phyloP scores from a whole-genome alignment of 1,140 invertebrate genomes.

The Aphelinus certus region DNA sequence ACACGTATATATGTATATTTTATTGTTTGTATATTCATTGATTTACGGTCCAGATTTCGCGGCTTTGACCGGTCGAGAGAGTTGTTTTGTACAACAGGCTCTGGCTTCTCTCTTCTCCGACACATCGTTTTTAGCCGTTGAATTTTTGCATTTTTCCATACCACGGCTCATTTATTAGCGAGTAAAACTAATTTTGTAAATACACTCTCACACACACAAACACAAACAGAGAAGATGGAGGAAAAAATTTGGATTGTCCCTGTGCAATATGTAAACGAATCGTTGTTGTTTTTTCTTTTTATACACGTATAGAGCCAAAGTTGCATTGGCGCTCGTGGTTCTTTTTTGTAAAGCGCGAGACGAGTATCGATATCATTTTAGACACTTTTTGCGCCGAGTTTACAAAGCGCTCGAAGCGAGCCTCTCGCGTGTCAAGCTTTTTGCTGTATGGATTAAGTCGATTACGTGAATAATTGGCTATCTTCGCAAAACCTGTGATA shows the following conservation, averaged over 20 bases:
- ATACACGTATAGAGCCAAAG: neutral
- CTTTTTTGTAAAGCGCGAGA: conserved; percentile 5
- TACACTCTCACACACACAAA: neutral
- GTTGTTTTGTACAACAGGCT: too few relatives aligned
- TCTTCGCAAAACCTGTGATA: conserved; percentile 33
- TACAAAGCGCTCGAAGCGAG: neutral
- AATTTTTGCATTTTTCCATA: conserved; percentile 27
- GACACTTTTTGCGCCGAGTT: neutral
- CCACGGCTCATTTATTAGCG: conserved; percentile 2
- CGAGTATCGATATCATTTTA: neutral
- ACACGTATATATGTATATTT: too few relatives aligned
- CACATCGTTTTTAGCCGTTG: neutral
- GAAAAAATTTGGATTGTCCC: conserved; percentile 5
- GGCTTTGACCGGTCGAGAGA: too few relatives aligned
- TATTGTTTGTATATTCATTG: too few relatives aligned
- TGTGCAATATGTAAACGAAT: conserved; percentile 19
- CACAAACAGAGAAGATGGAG: neutral
- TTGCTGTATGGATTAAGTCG: neutral
- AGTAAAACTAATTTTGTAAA: conserved; percentile 1
- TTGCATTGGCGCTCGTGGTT: neutral
- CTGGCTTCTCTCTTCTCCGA: neutral
- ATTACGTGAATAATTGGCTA: conserved; percentile 12
- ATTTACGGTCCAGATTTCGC: too few relatives aligned
- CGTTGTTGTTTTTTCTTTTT: conserved; percentile 5
- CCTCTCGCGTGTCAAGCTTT: neutral